phyloP scores from a whole-genome alignment of 2,888 invertebrate genomes.

The Hylaea fasciaria region DNA sequence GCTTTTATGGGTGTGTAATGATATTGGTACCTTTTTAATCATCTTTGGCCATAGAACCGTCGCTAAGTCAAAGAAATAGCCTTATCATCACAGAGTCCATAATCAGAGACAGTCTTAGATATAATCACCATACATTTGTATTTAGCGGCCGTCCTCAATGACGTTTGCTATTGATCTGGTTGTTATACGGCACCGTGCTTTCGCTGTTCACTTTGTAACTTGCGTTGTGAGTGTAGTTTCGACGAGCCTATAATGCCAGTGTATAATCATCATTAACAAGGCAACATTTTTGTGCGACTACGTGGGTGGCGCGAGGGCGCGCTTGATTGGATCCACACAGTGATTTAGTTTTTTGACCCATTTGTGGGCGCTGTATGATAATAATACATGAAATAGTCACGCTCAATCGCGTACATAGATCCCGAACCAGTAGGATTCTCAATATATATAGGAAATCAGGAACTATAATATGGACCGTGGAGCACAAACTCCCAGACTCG shows the following conservation, averaged over 20 bases:
- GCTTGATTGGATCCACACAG: slow-evolving; percentile 13
- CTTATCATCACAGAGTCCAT: too few species aligned
- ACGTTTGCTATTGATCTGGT: too few species aligned
- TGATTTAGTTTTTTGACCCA: slow-evolving; percentile 18
- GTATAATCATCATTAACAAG: slow-evolving; percentile 24
- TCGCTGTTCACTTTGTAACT: slow-evolving; percentile 5
- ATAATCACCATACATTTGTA: too few species aligned
- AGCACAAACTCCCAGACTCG: too few species aligned
- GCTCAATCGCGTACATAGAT: too few species aligned
- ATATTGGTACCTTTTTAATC: not conserved
- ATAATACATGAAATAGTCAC: not conserved
- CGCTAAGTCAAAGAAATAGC: too few species aligned
- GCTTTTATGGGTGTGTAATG: slow-evolving; percentile 4
- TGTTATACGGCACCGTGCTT: not conserved
- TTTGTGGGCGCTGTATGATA: slow-evolving; percentile 3
- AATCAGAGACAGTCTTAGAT: too few species aligned
- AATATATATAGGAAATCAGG: too few species aligned
- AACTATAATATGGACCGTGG: too few species aligned
- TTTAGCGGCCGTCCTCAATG: too few species aligned
- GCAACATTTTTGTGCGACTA: slow-evolving; percentile 18
- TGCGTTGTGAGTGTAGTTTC: not conserved
- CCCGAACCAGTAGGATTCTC: too few species aligned
- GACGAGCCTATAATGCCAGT: not conserved
- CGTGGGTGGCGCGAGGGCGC: slow-evolving; percentile 22
- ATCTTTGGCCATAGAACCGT: not conserved